Percentiles rank a stretch among this genome's conserved stretches.
These are phyloP conservation scores for Naso thynnoides DNA, from an alignment of 2,797 vertebrate genomes.

Conservation along the genomic window DNA sequence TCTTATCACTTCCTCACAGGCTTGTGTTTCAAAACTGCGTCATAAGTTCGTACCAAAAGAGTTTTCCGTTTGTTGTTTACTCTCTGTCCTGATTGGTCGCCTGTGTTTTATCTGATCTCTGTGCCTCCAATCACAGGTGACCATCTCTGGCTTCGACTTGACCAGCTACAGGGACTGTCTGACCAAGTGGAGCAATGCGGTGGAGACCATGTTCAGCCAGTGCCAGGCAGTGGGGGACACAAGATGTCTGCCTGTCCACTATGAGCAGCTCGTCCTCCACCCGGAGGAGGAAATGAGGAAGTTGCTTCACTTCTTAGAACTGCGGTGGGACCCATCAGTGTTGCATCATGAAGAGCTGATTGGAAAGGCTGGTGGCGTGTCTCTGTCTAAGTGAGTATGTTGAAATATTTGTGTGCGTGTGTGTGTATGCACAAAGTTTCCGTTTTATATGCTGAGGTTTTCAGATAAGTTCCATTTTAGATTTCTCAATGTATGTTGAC, in stretches of 20 bases:
- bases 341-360: conserved; percentile 96
- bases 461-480: background rate
- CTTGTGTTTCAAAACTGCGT: background rate
- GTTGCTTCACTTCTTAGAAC: conserved; percentile 90
- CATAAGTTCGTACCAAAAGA: background rate
- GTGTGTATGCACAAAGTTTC: background rate
- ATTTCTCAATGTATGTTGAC: background rate
- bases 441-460: background rate
- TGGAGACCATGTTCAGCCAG: conserved; percentile 95
- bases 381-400: conserved; percentile 94
- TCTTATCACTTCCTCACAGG: background rate
- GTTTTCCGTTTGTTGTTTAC: background rate
- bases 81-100: background rate
- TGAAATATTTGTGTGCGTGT: background rate
- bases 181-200: conserved; percentile 94
- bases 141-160: conserved; percentile 95
- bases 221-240: conserved; percentile 87
- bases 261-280: conserved; percentile 92
- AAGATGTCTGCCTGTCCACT: conserved; percentile 90
- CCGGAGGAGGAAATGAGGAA: conserved; percentile 92
- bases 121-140: conserved; percentile 76
- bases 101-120: background rate
- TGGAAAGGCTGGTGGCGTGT: conserved; percentile 94
- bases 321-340: conserved; percentile 92
- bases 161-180: conserved; percentile 94